Evolutionary conservation across 1,140 invertebrate genomes (phyloP).

Genomic region (Pseudomyrmex gracilis): DNA sequence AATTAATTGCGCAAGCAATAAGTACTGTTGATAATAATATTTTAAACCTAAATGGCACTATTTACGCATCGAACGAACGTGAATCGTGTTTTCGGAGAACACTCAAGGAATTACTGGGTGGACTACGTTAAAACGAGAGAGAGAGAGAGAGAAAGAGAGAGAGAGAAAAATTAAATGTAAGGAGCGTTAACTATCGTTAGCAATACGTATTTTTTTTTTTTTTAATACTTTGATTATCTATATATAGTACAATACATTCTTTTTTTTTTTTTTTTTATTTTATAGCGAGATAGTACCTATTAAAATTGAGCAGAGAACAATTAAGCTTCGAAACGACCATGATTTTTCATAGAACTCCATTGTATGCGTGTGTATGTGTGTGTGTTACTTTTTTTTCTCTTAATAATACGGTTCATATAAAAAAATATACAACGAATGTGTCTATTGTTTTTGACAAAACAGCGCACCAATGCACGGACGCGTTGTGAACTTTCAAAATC

Average conservation of each 20-base stretch:
- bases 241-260: not conserved
- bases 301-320: not conserved
- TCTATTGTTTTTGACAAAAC: conserved; percentile 77
- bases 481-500: conserved; percentile 48
- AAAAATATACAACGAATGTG: conserved; percentile 78
- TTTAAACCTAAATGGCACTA: conserved; percentile 80
- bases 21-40: conserved; percentile 42
- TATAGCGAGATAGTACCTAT: not conserved
- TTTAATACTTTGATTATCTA: conserved; percentile 73
- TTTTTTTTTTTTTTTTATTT: conserved; percentile 33
- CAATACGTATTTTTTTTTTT: conserved; percentile 76
- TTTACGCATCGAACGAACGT: conserved; percentile 71
- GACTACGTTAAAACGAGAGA: not conserved
- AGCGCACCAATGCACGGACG: conserved; percentile 40
- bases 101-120: conserved; percentile 55
- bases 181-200: conserved; percentile 53
- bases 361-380: no score
- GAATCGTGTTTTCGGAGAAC: conserved; percentile 44
- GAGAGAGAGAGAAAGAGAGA: not conserved
- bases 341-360: conserved; percentile 36
- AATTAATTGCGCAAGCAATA: conserved; percentile 31
- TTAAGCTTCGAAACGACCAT: not conserved
- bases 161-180: not conserved
- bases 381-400: conserved; percentile 33
- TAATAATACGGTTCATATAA: conserved; percentile 65